Conservation (phyloP, 2,797 vertebrate species). For the Aplochiton taeniatus region DNA sequence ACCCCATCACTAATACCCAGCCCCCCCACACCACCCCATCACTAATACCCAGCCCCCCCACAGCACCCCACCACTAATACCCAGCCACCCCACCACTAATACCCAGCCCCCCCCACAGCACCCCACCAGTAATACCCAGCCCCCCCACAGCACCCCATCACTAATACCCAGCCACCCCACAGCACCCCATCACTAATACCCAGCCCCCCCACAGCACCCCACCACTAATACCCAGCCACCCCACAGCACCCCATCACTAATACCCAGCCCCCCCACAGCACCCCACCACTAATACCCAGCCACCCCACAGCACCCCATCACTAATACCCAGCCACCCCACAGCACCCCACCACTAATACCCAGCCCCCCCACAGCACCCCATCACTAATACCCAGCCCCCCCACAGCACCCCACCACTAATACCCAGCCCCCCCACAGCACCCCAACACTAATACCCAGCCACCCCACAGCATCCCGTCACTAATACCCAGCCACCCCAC, state of each 20-base stretch:
- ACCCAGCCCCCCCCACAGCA: constrained; percentile 23
- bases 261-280: constrained; percentile 23
- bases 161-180: constrained; percentile 23
- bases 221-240: constrained; percentile 26
- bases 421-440: constrained; percentile 23
- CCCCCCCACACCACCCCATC: constrained; percentile 27
- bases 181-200: constrained; percentile 29
- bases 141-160: constrained; percentile 30
- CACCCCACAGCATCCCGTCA: too few species aligned
- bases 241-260: constrained; percentile 29
- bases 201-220: constrained; percentile 25
- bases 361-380: constrained; percentile 25
- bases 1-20: constrained; percentile 27
- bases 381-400: constrained; percentile 28
- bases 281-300: constrained; percentile 28
- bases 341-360: constrained; percentile 29
- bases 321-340: constrained; percentile 23
- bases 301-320: constrained; percentile 30
- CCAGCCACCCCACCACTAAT: constrained; percentile 27
- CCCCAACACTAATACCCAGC: constrained; percentile 28
- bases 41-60: constrained; percentile 26
- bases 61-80: constrained; percentile 26
- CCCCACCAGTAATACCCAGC: constrained; percentile 28
- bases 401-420: constrained; percentile 28
- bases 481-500: constrained; percentile 23